phyloP scores from a whole-genome alignment of 2,113 vertebrate genomes.

The Calcarius ornatus region DNA sequence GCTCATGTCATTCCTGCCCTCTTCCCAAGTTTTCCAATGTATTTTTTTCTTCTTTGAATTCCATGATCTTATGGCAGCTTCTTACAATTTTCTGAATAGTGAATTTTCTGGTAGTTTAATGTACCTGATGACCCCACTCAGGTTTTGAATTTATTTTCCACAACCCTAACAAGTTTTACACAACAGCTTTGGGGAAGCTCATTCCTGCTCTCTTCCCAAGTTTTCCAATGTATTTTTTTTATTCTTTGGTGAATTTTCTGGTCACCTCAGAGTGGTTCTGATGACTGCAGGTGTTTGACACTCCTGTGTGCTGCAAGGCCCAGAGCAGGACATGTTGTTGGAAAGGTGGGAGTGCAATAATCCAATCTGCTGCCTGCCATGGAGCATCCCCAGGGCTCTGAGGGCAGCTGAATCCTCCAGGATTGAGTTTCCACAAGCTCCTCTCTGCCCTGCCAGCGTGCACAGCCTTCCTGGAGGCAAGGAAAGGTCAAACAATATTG shows the following conservation, averaged over 20 bases:
- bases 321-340: background rate
- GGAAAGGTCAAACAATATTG: slow-evolving; percentile 1
- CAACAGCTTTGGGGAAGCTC: background rate
- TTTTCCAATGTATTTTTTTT: background rate
- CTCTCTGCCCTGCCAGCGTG: background rate
- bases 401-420: background rate
- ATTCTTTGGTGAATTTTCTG: background rate
- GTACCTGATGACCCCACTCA: no score
- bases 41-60: no score
- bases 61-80: no score
- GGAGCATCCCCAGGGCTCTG: background rate
- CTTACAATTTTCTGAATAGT: no score
- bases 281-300: background rate
- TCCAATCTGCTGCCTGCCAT: background rate
- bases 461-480: background rate
- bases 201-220: background rate
- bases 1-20: no score
- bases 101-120: background rate
- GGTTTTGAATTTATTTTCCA: no score
- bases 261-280: fast-evolving
- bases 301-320: background rate
- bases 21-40: no score
- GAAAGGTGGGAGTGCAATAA: background rate
- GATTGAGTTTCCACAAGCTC: background rate
- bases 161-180: background rate